Evolutionary conservation across 2,797 vertebrate species (phyloP).

Genomic region (Gadopsis bispinosus): DNA sequence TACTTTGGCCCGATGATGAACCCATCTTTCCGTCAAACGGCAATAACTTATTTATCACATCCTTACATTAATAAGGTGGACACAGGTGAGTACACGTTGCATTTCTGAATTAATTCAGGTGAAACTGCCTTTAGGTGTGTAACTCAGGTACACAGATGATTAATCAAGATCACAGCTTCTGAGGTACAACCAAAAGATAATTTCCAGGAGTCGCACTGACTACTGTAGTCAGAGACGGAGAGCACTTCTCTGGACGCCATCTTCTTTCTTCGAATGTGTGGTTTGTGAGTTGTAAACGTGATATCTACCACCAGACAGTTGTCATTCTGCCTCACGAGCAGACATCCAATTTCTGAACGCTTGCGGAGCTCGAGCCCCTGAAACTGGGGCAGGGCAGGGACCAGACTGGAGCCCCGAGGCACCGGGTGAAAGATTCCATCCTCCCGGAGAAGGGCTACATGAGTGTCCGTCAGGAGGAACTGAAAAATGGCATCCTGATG

Average conservation of each 20-base stretch:
- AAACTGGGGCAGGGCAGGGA: slow-evolving; percentile 70
- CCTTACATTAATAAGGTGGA: not conserved
- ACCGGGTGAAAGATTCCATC: slow-evolving; percentile 74
- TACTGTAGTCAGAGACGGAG: not conserved
- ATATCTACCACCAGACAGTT: slow-evolving; percentile 78
- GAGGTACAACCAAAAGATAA: slow-evolving; percentile 66
- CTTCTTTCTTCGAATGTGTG: not conserved
- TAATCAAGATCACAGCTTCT: slow-evolving; percentile 65
- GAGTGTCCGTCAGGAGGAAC: slow-evolving; percentile 85
- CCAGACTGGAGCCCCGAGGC: slow-evolving; percentile 26
- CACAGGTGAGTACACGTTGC: not conserved
- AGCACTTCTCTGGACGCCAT: not conserved
- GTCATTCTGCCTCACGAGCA: slow-evolving; percentile 77
- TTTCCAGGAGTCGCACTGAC: slow-evolving; percentile 63
- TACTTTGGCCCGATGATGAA: not conserved
- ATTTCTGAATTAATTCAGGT: not conserved
- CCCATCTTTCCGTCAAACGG: not conserved
- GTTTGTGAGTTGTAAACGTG: slow-evolving; percentile 71
- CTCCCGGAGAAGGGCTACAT: slow-evolving; percentile 82
- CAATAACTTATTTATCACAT: not conserved
- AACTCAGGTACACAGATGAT: slow-evolving; percentile 64
- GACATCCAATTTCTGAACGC: slow-evolving; percentile 76
- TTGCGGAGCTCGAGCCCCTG: slow-evolving; percentile 68
- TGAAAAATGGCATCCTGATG: slow-evolving; percentile 53
- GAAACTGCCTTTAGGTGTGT: not conserved